A percentile compares a stretch with the other conserved stretches of the same genome.
Conservation (phyloP, 2,797 vertebrate species). For the Danionella dracula region DNA sequence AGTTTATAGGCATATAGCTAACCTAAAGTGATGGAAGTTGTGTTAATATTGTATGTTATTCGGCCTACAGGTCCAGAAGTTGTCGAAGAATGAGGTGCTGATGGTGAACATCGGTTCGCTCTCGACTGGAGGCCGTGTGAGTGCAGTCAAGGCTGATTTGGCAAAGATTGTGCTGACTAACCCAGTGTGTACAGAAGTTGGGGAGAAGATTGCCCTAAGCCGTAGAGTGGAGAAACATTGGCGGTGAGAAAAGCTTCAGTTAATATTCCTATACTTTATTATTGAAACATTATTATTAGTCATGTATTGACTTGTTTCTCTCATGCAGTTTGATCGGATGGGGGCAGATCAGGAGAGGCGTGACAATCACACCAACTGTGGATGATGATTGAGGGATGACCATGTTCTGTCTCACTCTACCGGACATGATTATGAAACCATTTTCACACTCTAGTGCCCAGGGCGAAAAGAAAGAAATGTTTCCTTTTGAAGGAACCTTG, state of each 20-base stretch:
- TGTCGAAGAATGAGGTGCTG: conserved; percentile 96
- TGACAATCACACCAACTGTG: conserved; percentile 96
- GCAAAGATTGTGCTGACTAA: conserved; percentile 98
- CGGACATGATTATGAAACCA: conserved; percentile 43
- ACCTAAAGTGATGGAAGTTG: too few species aligned
- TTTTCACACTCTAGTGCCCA: conserved; percentile 36
- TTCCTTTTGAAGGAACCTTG: conserved; percentile 23
- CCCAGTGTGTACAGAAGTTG: conserved; percentile 97
- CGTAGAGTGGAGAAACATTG: conserved; percentile 97
- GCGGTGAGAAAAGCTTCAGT: conserved; percentile 75
- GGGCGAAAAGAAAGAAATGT: conserved; percentile 21
- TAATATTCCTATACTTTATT: too few species aligned
- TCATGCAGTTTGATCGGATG: conserved; percentile 89
- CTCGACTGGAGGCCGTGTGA: conserved; percentile 94
- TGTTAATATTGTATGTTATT: background rate
- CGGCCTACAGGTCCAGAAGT: conserved; percentile 87
- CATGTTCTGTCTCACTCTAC: conserved; percentile 21
- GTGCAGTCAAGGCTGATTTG: conserved; percentile 95
- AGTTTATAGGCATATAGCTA: too few species aligned
- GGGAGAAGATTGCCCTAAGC: conserved; percentile 97
- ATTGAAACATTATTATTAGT: too few species aligned
- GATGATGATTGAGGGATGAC: conserved; percentile 84
- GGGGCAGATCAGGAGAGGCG: conserved; percentile 98
- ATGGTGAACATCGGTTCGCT: conserved; percentile 98
- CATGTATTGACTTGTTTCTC: background rate